Base-by-base conservation (phyloP, 2,797 vertebrate genomes). In the Hoplostethus atlanticus region DNA sequence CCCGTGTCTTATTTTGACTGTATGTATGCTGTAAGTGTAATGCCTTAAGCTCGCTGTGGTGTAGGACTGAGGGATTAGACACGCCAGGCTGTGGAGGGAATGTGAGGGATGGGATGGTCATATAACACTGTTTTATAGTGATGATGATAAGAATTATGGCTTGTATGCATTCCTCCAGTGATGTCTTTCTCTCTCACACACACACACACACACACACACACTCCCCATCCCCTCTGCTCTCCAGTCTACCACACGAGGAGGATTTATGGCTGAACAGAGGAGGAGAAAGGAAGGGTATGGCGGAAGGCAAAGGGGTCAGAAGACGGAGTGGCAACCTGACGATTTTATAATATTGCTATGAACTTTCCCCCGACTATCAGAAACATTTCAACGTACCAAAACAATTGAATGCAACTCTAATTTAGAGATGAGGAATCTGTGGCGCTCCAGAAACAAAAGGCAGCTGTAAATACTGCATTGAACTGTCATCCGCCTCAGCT, bases 101-200 rank as follows among this genome's bases (percentile, higher is more conserved):
- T 64, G 47, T 42, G 64, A 76, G 21, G 38, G 60, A 59, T 4
- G 2, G 36, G 40, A 25, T 0, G 12, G 34, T 59, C 30, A 68
- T 70, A 77, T 87, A 84, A 78, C 40, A n/a, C 31, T 5, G 64
- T 62, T 68, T 71, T 71, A 67, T 60, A 53, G 71, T 62, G 66
- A 84, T 76, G 77, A 87, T 71, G 74, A 86, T 59, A 84, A 70
- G 76, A 93, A 81, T 87, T 90, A 91, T 55, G 80, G 62, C 85
- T 77, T 91, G 81, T 91, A 87, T 90, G 68, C 73, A 89, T 90
- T 86, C 83, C 76, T 63, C 36, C 42, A 2, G 65, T 56, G 68
- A 82, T 69, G 84, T 79, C 68, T 76, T 40, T 7, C 64, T 50
- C 21, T 21, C 21, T 1, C 21, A 21, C 21, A 21, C 21, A 21